Percentiles rank a stretch among this genome's conserved stretches.
These are phyloP conservation scores for Oscheius onirici DNA, from an alignment of 2,888 invertebrate genomes.

Conservation along the genomic window DNA sequence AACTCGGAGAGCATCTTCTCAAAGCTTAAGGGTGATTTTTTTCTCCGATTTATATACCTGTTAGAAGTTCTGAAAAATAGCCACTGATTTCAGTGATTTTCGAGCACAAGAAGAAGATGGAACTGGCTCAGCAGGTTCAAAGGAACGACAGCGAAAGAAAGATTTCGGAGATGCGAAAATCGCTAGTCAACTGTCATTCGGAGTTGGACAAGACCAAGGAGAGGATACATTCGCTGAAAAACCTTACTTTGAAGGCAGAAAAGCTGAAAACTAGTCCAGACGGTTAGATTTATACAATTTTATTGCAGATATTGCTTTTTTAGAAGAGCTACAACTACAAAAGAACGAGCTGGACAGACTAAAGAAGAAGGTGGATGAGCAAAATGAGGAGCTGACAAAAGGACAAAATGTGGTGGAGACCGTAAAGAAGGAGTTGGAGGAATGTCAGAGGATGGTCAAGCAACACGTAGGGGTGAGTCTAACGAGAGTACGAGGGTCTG, in stretches of 20 bases:
- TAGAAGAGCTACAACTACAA: slow-evolving; percentile 10
- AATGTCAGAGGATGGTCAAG: slow-evolving; percentile 20
- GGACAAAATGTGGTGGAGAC: not conserved
- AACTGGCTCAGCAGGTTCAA: not conserved
- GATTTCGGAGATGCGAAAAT: slow-evolving; percentile 14
- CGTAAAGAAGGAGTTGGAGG: slow-evolving; percentile 11
- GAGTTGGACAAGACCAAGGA: not conserved
- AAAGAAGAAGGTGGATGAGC: slow-evolving; percentile 10
- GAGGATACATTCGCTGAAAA: not conserved
- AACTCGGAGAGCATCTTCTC: slow-evolving; percentile 30
- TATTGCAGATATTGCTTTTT: no score
- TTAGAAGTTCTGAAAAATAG: not conserved
- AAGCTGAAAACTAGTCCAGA: slow-evolving; percentile 4
- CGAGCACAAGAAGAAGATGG: slow-evolving; percentile 27
- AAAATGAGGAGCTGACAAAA: not conserved
- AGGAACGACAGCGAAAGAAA: slow-evolving; percentile 9
- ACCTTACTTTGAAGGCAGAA: not conserved
- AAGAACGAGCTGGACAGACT: not conserved
- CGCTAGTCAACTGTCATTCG: not conserved
- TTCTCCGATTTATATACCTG: not conserved
- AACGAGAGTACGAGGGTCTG: not conserved
- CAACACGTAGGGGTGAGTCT: slow-evolving; percentile 34
- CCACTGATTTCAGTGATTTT: slow-evolving; percentile 10
- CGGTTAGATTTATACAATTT: no score
- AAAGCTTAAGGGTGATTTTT: slow-evolving; percentile 15